These are phyloP conservation scores for Margaritifera margaritifera DNA, from an alignment of 2,888 invertebrate species.

Conservation along the genomic window DNA sequence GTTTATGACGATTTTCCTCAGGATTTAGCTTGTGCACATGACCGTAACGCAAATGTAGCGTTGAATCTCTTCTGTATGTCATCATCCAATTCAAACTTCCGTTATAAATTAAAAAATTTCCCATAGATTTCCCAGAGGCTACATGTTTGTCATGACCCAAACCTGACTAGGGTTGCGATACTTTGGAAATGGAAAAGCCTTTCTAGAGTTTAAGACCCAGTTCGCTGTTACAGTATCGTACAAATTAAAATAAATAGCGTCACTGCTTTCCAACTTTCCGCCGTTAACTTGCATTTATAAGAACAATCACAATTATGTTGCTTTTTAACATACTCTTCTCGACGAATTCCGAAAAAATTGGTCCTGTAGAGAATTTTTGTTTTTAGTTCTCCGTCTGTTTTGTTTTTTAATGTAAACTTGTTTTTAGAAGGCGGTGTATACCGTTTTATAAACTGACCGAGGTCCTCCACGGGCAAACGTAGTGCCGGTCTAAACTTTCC, in stretches of 20 bases:
- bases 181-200: no score
- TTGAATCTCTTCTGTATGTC: conserved; percentile 14
- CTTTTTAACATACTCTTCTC: no score
- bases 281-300: conserved; percentile 1
- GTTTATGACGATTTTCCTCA: background rate
- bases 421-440: no score
- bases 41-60: conserved; percentile 16
- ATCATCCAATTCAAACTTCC: conserved; percentile 26
- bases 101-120: conserved; percentile 11
- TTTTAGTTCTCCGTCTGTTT: no score
- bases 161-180: conserved; percentile 4
- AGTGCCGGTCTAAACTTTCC: no score
- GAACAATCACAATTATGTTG: no score
- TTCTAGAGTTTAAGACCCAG: no score
- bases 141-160: conserved; percentile 20
- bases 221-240: conserved; percentile 9
- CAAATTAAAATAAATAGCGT: conserved; percentile 21
- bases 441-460: no score
- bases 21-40: background rate
- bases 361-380: no score
- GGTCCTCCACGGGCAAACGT: no score
- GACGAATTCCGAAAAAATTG: no score
- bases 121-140: conserved; percentile 21
- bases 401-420: no score
- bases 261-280: conserved; percentile 13